phyloP scores from a whole-genome alignment of 2,888 invertebrate genomes.

The Aspidiotus rigidus region DNA sequence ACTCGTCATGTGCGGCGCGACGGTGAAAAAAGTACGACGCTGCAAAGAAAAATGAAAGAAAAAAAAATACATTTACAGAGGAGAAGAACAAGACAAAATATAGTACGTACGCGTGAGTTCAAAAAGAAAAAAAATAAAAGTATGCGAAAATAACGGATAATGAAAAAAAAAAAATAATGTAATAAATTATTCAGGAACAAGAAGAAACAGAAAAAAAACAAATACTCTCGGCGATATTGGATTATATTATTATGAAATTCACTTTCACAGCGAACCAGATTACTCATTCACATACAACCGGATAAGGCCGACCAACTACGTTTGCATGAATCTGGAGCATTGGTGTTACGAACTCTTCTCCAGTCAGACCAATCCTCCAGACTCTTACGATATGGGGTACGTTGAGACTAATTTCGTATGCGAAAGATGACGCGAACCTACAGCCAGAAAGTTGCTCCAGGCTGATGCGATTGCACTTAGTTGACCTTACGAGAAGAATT shows the following conservation, averaged over 20 bases:
- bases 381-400: too few species aligned
- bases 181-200: slow-evolving; percentile 18
- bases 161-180: slow-evolving; percentile 17
- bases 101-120: neutral
- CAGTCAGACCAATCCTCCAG: too few species aligned
- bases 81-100: slow-evolving; percentile 3
- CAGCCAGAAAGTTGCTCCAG: too few species aligned
- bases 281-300: too few species aligned
- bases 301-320: too few species aligned
- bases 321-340: too few species aligned
- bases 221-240: slow-evolving; percentile 18
- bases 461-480: too few species aligned
- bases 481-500: too few species aligned
- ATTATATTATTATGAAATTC: slow-evolving; percentile 21
- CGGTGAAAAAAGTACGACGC: slow-evolving; percentile 3
- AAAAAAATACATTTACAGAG: neutral
- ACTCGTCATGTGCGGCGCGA: slow-evolving; percentile 9
- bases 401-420: too few species aligned
- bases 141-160: slow-evolving; percentile 6
- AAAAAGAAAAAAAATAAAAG: slow-evolving; percentile 14
- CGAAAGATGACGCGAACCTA: too few species aligned
- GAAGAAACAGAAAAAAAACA: slow-evolving; percentile 28
- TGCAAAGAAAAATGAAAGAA: slow-evolving; percentile 20
- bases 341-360: too few species aligned
- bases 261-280: slow-evolving; percentile 25